These are phyloP conservation scores for Labeo catla DNA, from an alignment of 2,113 vertebrate genomes.

Conservation along the genomic window DNA sequence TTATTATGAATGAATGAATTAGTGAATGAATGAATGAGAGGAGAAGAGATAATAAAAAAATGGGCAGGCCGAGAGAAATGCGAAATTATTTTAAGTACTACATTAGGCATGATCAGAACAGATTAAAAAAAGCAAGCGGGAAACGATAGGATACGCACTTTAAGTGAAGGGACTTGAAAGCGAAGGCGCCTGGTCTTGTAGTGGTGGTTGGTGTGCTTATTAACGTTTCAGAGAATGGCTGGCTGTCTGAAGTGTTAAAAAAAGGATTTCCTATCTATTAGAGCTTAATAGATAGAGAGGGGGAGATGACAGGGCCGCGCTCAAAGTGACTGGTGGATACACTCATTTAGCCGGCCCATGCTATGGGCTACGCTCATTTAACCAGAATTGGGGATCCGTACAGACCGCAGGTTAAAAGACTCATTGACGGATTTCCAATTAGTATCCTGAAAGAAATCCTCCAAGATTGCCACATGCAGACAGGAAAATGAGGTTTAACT, in stretches of 20 bases:
- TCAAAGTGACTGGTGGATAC: slow-evolving; percentile 36
- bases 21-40: background rate
- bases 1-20: slow-evolving; percentile 54
- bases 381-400: slow-evolving; percentile 43
- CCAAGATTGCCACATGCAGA: slow-evolving; percentile 22
- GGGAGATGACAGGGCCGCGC: slow-evolving; percentile 48
- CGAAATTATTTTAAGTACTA: slow-evolving; percentile 44
- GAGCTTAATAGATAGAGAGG: slow-evolving; percentile 60
- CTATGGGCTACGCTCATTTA: slow-evolving; percentile 44
- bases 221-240: slow-evolving; percentile 55
- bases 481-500: slow-evolving; percentile 29
- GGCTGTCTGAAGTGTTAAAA: slow-evolving; percentile 57
- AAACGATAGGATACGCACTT: background rate
- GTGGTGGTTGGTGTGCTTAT: slow-evolving; percentile 54
- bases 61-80: background rate
- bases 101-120: slow-evolving; percentile 45
- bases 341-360: slow-evolving; percentile 52
- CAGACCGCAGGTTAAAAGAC: slow-evolving; percentile 13
- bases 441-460: slow-evolving; percentile 38
- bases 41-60: too few species aligned
- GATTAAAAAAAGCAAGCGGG: background rate
- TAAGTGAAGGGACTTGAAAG: slow-evolving; percentile 44
- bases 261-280: slow-evolving; percentile 62
- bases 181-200: slow-evolving; percentile 36
- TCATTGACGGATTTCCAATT: slow-evolving; percentile 53